Evolutionary conservation across 2,888 invertebrate species (phyloP).

Genomic region (Lasioglossum leucozonium): DNA sequence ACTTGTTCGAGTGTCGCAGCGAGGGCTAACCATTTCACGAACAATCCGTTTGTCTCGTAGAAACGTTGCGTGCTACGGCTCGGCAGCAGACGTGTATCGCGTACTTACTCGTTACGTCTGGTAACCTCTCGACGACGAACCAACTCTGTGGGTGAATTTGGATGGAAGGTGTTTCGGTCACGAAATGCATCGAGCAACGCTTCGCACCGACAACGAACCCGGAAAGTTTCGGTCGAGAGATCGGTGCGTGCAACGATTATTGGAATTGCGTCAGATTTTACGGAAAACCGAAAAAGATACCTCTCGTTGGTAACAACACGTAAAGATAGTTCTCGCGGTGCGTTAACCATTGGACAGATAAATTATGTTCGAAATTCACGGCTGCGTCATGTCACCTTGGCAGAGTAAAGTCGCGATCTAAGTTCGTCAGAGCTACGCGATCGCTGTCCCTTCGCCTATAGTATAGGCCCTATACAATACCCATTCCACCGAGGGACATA

Average conservation of each 20-base stretch:
- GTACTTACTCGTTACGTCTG: constrained; percentile 3
- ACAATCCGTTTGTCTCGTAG: constrained; percentile 1
- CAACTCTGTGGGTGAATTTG: background rate
- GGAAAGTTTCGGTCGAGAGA: background rate
- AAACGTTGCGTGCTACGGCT: constrained; percentile 7
- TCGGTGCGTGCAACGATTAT: background rate
- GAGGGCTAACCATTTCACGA: constrained; percentile 7
- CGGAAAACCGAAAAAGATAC: background rate
- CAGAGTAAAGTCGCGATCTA: no score
- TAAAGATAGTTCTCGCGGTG: background rate
- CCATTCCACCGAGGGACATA: no score
- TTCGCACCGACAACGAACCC: background rate
- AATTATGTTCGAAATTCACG: background rate
- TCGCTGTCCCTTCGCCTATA: no score
- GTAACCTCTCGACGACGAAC: background rate
- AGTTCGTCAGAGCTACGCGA: no score
- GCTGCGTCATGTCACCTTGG: constrained; percentile 33
- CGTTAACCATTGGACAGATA: background rate
- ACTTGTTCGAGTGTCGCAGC: constrained; percentile 1
- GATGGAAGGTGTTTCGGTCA: background rate
- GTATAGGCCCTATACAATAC: no score
- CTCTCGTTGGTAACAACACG: background rate
- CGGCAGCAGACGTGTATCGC: background rate
- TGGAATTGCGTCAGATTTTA: constrained; percentile 16
- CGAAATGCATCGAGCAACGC: background rate